Evolutionary conservation across 2,888 invertebrate genomes (phyloP), one percentile per base, ranked within the genome.

Genomic region (Xylota segnis): DNA sequence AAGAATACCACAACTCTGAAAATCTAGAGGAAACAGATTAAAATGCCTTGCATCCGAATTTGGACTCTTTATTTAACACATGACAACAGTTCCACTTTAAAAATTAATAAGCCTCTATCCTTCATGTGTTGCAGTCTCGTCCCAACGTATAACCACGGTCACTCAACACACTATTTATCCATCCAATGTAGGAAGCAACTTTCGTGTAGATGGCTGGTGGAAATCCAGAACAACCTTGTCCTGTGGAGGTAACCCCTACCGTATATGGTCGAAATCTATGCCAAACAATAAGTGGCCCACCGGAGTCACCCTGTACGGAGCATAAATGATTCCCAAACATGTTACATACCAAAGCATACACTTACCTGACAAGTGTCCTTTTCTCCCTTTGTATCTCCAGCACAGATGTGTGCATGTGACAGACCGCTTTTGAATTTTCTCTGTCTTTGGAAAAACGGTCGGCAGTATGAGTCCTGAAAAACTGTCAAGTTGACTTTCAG

Each of bases 401-500:
- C 90, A 81, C 91, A 91, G 9, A 91, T 16, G 83, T 90, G 89
- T n/a, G 89, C 65, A 34, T 87, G 70, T 7, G 87, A 66, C 23
- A 90, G 82, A 1, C 90, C 90, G 0, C 2, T 32, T 54, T 23
- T 50, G 32, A 70, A 70, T 34, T 52, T 77, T 7, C 58, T 34
- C 16, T 77, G 50, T 5, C 68, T n/a, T 27, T 68, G 29, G 5
- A 52, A 52, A 10, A 61, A 68, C 5, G 59, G 59, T 14, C 12
- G 18, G 16, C 77, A 77, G 5, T 7, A 23, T 1, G 14, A 37
- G 6, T 27, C n/a, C 9, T 50, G 6, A 43, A 52, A 56, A 12
- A 43, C 52, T 6, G 50, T 59, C 10, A 77, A n/a, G 10, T 61
- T 34, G 12, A 77, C 68, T 16, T 77, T 77, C 12, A 65, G 5